Base-by-base conservation (phyloP, 2,888 invertebrate species). In the Oxytorus armatus region DNA sequence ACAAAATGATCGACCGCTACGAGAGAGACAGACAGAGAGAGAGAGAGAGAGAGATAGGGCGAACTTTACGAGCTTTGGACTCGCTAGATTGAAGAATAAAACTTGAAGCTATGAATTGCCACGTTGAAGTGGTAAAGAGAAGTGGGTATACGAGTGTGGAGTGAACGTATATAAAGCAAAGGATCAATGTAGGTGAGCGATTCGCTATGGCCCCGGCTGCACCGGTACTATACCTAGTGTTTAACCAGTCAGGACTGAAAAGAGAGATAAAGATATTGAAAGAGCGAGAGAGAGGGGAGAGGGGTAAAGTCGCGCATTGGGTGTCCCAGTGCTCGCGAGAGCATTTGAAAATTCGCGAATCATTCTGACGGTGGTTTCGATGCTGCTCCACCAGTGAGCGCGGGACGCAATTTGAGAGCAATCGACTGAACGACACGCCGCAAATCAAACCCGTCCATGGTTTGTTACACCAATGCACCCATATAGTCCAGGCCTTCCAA, bases 371-470 rank as follows among this genome's bases (percentile, higher is more conserved):
- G 16, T 16, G 39, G 16, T 85, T 86, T 85, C 85, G 86, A 87
- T 88, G 88, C 68, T 36, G 55, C 11, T 47, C 83, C 86, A 84
- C 80, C 81, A 82, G 86, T 83, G 85, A 75, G 73, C 57, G 57
- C 79, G 85, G 85, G 86, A 86, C 86, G 90, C 89, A 90, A 91
- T 90, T 90, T 88, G 88, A 88, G 88, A 88, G 90, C 90, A 91
- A 90, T 91, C 88, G 90, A 90, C 89, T 88, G 90, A 89, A 90
- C 90, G 90, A 90, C 90, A 89, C 87, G 89, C 89, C 89, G 89
- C 91, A 91, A 91, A 91, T 91, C 91, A 90, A 91, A 90, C 87
- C 86, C 85, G 84, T 83, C 85, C 81, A 85, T 86, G 78, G 83
- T 83, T 57, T 81, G 70, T 70, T 57, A 8, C 70, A 77, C 76